Conservation (phyloP, 2,113 vertebrate species). For the Nipponia nippon region DNA sequence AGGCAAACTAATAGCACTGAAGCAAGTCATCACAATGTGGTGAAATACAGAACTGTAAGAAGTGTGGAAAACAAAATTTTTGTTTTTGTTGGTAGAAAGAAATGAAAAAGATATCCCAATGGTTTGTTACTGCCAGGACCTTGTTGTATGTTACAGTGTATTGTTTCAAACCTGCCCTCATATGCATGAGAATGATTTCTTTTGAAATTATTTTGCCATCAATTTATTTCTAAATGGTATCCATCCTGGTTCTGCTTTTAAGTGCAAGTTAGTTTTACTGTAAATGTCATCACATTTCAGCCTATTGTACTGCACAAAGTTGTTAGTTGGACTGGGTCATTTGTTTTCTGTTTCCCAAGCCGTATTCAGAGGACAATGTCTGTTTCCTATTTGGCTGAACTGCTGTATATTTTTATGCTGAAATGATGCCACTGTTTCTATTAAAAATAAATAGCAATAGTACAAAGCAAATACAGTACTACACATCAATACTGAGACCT, state of each 20-base stretch:
- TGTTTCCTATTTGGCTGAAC: neutral
- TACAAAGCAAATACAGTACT: neutral
- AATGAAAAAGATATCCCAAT: neutral
- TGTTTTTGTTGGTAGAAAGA: neutral
- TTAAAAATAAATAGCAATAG: neutral
- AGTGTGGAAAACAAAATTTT: neutral
- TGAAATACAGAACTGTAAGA: neutral
- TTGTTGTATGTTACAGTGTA: neutral
- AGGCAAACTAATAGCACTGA: neutral
- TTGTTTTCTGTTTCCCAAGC: neutral
- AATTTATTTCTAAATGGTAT: neutral
- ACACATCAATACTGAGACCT: neutral
- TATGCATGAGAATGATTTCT: no score
- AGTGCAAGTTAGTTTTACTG: neutral
- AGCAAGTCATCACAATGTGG: neutral
- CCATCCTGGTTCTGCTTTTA: neutral
- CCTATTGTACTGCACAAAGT: neutral
- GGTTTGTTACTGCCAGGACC: neutral
- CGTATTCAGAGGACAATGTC: neutral
- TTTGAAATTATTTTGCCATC: neutral
- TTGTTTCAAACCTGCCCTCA: neutral
- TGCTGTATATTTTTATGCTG: neutral
- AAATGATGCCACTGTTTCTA: neutral
- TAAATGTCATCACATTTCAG: neutral
- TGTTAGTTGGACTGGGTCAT: neutral